Evolutionary conservation across 1,140 invertebrate species (phyloP).

Genomic region (Oreohelix idahoensis): DNA sequence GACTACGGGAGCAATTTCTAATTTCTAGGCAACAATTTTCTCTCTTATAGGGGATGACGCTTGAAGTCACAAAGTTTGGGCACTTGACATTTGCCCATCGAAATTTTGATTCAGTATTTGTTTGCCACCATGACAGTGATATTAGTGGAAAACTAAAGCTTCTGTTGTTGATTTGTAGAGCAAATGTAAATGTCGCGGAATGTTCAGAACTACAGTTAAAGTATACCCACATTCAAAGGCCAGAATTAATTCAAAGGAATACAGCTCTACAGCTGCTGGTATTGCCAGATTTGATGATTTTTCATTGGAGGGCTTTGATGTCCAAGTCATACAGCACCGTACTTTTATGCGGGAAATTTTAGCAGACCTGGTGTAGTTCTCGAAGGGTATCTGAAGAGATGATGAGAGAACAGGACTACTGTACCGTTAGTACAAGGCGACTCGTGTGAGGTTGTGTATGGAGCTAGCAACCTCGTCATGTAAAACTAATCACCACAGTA

Average conservation of each 20-base stretch:
- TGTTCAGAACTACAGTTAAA: neutral
- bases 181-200: neutral
- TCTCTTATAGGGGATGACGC: neutral
- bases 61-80: conserved; percentile 1
- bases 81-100: neutral
- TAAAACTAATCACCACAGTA: too few species aligned
- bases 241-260: neutral
- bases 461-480: too few species aligned
- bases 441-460: too few species aligned
- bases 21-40: neutral
- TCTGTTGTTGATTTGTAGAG: neutral
- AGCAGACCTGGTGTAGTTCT: too few species aligned
- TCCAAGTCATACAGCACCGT: too few species aligned
- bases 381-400: too few species aligned
- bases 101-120: neutral
- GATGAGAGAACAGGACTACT: too few species aligned
- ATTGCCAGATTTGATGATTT: too few species aligned
- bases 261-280: too few species aligned
- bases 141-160: neutral
- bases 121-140: conserved; percentile 2
- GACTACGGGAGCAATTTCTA: neutral
- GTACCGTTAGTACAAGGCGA: too few species aligned
- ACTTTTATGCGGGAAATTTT: too few species aligned
- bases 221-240: neutral
- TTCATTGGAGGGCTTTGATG: too few species aligned